Base-by-base conservation (phyloP, 2,888 invertebrate species). In the Chaetogeoica ovagalla region DNA sequence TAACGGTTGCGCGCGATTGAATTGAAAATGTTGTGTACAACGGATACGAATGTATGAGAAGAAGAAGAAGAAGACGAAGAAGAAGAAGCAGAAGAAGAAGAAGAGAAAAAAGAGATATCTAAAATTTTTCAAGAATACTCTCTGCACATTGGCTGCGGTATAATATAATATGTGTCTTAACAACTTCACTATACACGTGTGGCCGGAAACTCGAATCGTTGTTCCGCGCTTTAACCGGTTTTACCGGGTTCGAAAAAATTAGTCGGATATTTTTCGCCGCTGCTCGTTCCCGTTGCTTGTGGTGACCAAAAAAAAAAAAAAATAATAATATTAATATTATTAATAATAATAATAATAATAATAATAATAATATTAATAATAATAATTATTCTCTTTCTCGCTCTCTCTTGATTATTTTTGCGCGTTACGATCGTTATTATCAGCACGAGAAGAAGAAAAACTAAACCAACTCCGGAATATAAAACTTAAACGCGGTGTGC, bases 231-330 rank as follows among this genome's bases (percentile, higher is more conserved):
- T 43, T 48, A 76, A 76, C 75, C 75, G 75, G 75, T 76, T 76
- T 30, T 68, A 74, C 74, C 65, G 23, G 74, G 74, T 74, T 65
- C 39, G 21, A 21, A 74, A 21, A 74, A 74, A 74, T 74, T 48
- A 48, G 15, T 48, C 48, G 39, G 37, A 63, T 55, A 65, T 30
- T 30, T 30, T 30, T 30, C 4, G 1, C 4, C 4, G 30, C 48
- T n/a, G 73, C 65, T 65, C 74, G 65, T 74, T 74, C 65, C 65
- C 55, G 65, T 65, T 65, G 17, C 21, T 65, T 55, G 63, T 74
- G 74, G 74, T 74, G 39, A 39, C 55, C 63, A 55, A 70, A 73
- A 68, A 2, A 30, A 30, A 30, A 30, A 30, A 2, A 30, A 30
- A 30, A 30, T 2, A 65, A n/a, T 11, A n/a, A n/a, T n/a, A n/a